Evolutionary conservation across 2,888 invertebrate genomes (phyloP).

Genomic region (Himalopsyche kuldschensis): DNA sequence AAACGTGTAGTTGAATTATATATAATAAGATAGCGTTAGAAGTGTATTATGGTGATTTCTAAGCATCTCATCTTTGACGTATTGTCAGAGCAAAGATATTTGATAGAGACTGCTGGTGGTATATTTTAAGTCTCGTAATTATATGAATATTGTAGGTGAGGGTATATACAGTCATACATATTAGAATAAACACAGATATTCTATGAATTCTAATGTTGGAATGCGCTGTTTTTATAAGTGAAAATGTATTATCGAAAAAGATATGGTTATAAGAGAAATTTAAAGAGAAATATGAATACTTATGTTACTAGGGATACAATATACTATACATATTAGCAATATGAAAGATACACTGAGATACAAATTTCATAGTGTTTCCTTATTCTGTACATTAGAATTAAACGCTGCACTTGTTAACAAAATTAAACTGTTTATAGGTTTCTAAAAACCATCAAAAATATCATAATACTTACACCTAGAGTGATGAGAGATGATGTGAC

Average conservation of each 20-base stretch:
- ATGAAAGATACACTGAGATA: slow-evolving; percentile 33
- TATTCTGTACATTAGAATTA: slow-evolving; percentile 40
- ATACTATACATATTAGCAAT: slow-evolving; percentile 36
- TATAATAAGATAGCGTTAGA: too few relatives aligned
- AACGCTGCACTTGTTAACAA: slow-evolving; percentile 39
- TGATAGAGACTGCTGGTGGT: too few relatives aligned
- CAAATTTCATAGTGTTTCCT: slow-evolving; percentile 32
- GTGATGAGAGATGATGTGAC: slow-evolving; percentile 24
- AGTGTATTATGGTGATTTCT: too few relatives aligned
- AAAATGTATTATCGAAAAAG: slow-evolving; percentile 25
- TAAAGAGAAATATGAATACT: slow-evolving; percentile 33
- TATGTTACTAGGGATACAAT: neutral
- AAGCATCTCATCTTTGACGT: too few relatives aligned
- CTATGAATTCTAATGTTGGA: neutral
- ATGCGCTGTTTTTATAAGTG: slow-evolving; percentile 30
- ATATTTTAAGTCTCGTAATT: too few relatives aligned
- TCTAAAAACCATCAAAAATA: slow-evolving; percentile 38
- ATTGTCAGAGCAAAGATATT: too few relatives aligned
- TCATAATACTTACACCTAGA: slow-evolving; percentile 36
- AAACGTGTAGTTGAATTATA: too few relatives aligned
- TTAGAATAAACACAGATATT: neutral
- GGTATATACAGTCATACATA: too few relatives aligned
- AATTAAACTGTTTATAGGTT: slow-evolving; percentile 34
- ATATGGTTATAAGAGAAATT: slow-evolving; percentile 24
- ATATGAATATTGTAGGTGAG: too few relatives aligned